A percentile compares a stretch with the other conserved stretches of the same genome.
These are phyloP conservation scores for Limulus polyphemus DNA, from an alignment of 2,888 invertebrate species.

Conservation along the genomic window DNA sequence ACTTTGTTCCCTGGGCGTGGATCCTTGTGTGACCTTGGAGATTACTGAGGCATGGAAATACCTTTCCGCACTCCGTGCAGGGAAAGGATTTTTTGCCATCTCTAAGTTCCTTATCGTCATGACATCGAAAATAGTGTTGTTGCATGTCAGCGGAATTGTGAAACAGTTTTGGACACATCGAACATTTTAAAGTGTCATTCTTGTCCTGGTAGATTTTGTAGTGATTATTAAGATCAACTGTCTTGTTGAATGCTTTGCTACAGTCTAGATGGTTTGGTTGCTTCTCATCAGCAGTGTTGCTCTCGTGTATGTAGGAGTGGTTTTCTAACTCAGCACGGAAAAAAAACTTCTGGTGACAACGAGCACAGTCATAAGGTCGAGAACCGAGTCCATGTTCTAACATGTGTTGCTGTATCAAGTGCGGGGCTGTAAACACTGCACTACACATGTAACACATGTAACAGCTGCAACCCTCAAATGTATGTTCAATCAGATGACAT, in stretches of 20 bases:
- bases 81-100: slow-evolving; percentile 34
- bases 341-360: slow-evolving; percentile 73
- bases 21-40: slow-evolving; percentile 31
- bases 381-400: slow-evolving; percentile 65
- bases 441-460: slow-evolving; percentile 81
- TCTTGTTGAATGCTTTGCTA: slow-evolving; percentile 60
- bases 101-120: slow-evolving; percentile 35
- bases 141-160: slow-evolving; percentile 74
- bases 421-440: slow-evolving; percentile 65
- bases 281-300: slow-evolving; percentile 30
- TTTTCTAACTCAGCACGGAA: slow-evolving; percentile 84
- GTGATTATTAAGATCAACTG: slow-evolving; percentile 78
- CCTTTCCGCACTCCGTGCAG: slow-evolving; percentile 33
- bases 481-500: slow-evolving; percentile 80
- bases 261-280: slow-evolving; percentile 47
- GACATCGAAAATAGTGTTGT: slow-evolving; percentile 78
- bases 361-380: slow-evolving; percentile 69
- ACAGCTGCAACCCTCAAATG: slow-evolving; percentile 68
- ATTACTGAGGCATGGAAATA: too few relatives aligned
- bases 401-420: slow-evolving; percentile 56
- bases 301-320: slow-evolving; percentile 43
- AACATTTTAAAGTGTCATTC: slow-evolving; percentile 52
- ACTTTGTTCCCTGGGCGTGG: slow-evolving; percentile 11
- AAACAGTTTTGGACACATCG: slow-evolving; percentile 75
- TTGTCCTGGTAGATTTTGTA: slow-evolving; percentile 52